Evolutionary conservation across 2,888 invertebrate species (phyloP).

Genomic region (Cenopis cana): DNA sequence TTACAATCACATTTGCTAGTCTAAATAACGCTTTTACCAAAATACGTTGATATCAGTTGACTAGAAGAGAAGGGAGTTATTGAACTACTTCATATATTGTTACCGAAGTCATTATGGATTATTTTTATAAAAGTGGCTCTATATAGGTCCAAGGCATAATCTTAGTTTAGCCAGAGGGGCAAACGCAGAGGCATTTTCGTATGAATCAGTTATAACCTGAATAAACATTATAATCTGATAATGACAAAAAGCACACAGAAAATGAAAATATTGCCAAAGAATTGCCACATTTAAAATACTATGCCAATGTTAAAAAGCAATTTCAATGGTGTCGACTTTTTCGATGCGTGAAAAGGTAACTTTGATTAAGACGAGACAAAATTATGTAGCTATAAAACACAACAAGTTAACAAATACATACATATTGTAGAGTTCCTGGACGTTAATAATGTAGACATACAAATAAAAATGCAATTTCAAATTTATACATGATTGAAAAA

Average conservation of each 20-base stretch:
- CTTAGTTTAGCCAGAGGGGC: no score
- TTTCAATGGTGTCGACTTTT: no score
- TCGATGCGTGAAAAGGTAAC: not conserved
- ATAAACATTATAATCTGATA: no score
- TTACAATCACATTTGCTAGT: slow-evolving; percentile 31
- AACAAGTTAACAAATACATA: not conserved
- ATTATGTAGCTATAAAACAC: not conserved
- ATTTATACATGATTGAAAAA: no score
- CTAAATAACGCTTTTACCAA: slow-evolving; percentile 7
- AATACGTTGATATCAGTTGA: slow-evolving; percentile 4
- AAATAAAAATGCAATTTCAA: no score
- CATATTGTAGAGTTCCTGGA: not conserved
- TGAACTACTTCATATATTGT: slow-evolving; percentile 6
- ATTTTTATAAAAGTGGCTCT: not conserved
- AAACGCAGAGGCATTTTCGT: not conserved
- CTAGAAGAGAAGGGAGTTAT: not conserved
- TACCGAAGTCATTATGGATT: not conserved
- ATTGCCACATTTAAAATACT: slow-evolving; percentile 26
- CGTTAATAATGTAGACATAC: not conserved
- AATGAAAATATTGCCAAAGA: slow-evolving; percentile 34
- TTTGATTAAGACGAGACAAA: not conserved
- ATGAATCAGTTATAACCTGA: not conserved
- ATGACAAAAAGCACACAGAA: not conserved
- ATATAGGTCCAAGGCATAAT: not conserved
- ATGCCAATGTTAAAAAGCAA: not conserved